These are phyloP conservation scores for Eunapius fragilis DNA, from an alignment of 37 sponge, comb jelly and placozoan genomes.

Conservation along the genomic window DNA sequence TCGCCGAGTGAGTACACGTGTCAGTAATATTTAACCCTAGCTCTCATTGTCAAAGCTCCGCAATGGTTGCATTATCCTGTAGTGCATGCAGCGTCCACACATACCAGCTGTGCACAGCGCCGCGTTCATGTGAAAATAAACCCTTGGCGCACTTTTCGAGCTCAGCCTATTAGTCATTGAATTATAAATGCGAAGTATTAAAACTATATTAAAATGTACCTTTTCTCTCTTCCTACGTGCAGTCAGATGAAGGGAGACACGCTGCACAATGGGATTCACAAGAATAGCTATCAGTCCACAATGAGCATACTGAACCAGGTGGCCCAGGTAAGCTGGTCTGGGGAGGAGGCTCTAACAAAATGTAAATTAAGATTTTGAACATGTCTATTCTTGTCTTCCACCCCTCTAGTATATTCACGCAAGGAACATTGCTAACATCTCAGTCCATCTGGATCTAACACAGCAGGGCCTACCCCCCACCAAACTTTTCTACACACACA, in stretches of 20 bases:
- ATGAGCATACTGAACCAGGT: slow-evolving; percentile 58
- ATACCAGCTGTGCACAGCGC: background rate
- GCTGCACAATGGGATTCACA: slow-evolving; percentile 51
- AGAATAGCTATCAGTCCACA: slow-evolving; percentile 9
- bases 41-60: background rate
- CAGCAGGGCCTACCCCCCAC: slow-evolving; percentile 39
- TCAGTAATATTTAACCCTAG: background rate
- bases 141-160: background rate
- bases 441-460: slow-evolving; percentile 49
- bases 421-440: slow-evolving; percentile 57
- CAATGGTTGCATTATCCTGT: background rate
- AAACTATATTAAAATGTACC: too few species aligned
- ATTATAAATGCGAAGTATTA: too few species aligned
- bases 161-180: too few species aligned
- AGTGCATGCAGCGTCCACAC: background rate
- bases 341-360: too few species aligned
- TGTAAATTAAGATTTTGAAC: too few species aligned
- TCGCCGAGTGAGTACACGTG: slow-evolving; percentile 59
- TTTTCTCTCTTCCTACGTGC: background rate
- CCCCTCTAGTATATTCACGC: slow-evolving; percentile 65
- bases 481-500: background rate
- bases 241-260: slow-evolving; percentile 61
- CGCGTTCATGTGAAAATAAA: background rate
- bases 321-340: slow-evolving; percentile 47
- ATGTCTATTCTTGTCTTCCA: background rate